Evolutionary conservation across 2,888 invertebrate species (phyloP).

Genomic region (Drosophila vallismaia): DNA sequence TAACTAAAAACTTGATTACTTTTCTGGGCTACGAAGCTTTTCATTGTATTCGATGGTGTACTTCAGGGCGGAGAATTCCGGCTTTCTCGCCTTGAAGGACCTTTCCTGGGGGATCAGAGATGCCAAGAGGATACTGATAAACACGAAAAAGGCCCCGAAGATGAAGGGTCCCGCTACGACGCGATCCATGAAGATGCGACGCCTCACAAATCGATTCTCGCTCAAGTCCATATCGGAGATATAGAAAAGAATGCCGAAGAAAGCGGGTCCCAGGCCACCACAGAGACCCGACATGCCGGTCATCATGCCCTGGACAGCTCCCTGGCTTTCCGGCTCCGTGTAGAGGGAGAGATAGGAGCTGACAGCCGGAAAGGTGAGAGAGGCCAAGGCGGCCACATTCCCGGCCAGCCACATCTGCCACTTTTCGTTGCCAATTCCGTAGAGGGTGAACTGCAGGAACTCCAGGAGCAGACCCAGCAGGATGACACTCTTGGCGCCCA

Average conservation of each 20-base stretch:
- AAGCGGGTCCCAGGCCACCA: conserved; percentile 99
- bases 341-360: conserved; percentile 99
- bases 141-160: conserved; percentile 97
- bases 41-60: conserved; percentile 9
- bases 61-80: conserved; percentile 1
- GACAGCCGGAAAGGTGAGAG: conserved; percentile 99
- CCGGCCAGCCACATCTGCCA: conserved; percentile 99
- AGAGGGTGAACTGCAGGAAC: conserved; percentile 98
- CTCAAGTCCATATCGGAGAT: conserved; percentile 98
- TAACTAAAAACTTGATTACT: background rate
- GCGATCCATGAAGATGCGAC: conserved; percentile 85
- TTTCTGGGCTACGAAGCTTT: background rate
- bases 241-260: conserved; percentile 99
- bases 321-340: conserved; percentile 98
- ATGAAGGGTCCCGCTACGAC: conserved; percentile 97
- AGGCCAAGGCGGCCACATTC: conserved; percentile 96
- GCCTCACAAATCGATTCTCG: conserved; percentile 85
- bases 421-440: conserved; percentile 96
- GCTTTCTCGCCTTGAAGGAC: conserved; percentile 66
- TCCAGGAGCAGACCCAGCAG: conserved; percentile 98
- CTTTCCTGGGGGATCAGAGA: conserved; percentile 91
- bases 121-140: conserved; percentile 96
- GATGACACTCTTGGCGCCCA: conserved; percentile 98
- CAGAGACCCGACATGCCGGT: conserved; percentile 99
- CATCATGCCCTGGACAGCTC: conserved; percentile 97